phyloP scores from a whole-genome alignment of 2,888 invertebrate species.

The Suillia variegata region DNA sequence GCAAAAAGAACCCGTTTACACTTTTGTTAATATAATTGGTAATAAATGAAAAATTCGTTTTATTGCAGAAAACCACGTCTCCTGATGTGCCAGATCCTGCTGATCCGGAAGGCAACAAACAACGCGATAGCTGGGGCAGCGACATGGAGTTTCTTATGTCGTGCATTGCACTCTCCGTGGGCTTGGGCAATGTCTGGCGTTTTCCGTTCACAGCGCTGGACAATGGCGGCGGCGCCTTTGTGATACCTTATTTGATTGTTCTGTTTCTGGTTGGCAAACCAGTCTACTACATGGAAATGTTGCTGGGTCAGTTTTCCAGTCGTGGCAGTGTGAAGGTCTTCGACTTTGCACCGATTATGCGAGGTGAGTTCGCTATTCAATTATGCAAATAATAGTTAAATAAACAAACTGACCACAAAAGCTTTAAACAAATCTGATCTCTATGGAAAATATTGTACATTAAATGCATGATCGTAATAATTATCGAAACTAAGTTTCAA shows the following conservation, averaged over 20 bases:
- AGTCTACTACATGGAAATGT: constrained; percentile 75
- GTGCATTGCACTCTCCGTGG: constrained; percentile 66
- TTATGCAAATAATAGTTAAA: no score
- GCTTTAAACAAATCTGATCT: no score
- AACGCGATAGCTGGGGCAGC: constrained; percentile 65
- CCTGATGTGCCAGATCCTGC: no score
- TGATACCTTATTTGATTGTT: constrained; percentile 71
- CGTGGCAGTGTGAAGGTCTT: constrained; percentile 71
- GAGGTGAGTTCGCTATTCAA: constrained; percentile 63
- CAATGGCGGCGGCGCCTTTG: constrained; percentile 72
- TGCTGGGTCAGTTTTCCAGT: constrained; percentile 75
- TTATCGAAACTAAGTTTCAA: no score
- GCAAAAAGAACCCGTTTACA: background rate
- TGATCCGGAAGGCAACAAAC: constrained; percentile 4
- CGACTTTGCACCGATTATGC: constrained; percentile 71
- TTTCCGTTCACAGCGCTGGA: constrained; percentile 71
- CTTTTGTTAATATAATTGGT: background rate
- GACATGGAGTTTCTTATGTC: constrained; percentile 71
- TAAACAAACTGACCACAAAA: no score
- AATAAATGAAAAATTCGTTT: background rate
- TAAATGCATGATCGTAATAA: no score
- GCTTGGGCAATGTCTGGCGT: constrained; percentile 71
- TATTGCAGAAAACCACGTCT: background rate
- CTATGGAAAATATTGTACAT: no score
- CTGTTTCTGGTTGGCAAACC: constrained; percentile 70